Evolutionary conservation across 2,113 vertebrate species (phyloP), one percentile per base, ranked within the genome.

Genomic region (Tursiops truncatus): DNA sequence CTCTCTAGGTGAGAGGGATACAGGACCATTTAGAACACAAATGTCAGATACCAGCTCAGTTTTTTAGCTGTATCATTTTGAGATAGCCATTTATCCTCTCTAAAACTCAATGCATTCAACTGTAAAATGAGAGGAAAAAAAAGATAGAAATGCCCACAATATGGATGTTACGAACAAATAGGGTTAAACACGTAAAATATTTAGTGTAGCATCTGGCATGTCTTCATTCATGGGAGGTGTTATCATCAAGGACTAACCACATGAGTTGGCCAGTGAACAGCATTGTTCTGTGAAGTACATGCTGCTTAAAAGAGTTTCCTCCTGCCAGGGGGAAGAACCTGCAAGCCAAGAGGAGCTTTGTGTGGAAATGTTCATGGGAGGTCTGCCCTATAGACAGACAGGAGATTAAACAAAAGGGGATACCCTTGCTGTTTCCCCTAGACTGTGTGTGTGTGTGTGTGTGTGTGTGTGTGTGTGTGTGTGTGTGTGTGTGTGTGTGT

Each of bases 201-300:
- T 50, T 5, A 33, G 2, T 38, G 13, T 3, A 10, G 26, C 9
- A 11, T 3, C 4, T 41, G 62, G 31, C 10, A 26, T 17, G 28
- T 20, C 23, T 25, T 60, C 31, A 7, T 1, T 6, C 41, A 38
- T 6, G 8, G 50, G 8, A 8, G 2, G 1, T n/a, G 5, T 8
- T 10, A 8, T 17, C 7, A 28, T 80, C 10, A 3, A 4, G 14
- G 1, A 21, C 2, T 74, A 33, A 5, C 6, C 10, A 1, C 12
- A 17, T 63, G 56, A 26, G 50, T 3, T 15, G 68, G 18, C 68
- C 38, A 50, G 2, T 38, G 67, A 33, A 41, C 0, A 9, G 0
- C 67, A 4, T 6, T 20, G 4, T 36, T 56, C 4, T 6, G 0
- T 8, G 28, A 18, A 8, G 18, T 50, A 18, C 13, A 4, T 12